Evolutionary conservation across 2,113 vertebrate genomes (phyloP), one percentile per base, ranked within the genome.

Genomic region (Bostrychus sinensis): DNA sequence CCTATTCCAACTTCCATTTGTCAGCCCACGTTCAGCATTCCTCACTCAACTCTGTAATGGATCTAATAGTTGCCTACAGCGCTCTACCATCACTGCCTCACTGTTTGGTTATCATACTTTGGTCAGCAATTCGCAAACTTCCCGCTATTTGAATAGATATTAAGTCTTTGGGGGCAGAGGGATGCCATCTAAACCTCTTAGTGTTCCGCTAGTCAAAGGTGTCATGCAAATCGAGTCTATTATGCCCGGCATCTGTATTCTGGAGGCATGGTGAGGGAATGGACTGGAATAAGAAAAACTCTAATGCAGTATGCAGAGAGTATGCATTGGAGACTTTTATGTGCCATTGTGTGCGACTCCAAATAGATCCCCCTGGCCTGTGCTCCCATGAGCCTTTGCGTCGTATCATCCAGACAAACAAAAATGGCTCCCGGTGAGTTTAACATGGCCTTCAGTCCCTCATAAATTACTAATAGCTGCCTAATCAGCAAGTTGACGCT

Each of bases 171-270:
- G 77, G 69, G 57, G 68, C 66, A 42, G 32, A 74, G 66, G 46
- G 69, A 64, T 60, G 62, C 72, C 70, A 74, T 81, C 71, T 62
- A 66, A 85, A 81, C 72, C 76, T 82, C 81, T 81, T 82, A 66
- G 73, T 67, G 80, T 72, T 67, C 69, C 75, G 69, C 74, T 77
- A 71, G 70, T 80, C 75, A 76, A 83, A 85, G 75, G 78, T 85
- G 76, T 77, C 83, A 85, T 83, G 85, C 80, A 88, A 84, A 88
- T 90, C 60, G 55, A 60, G 70, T 72, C 83, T 51, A 78, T 85
- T 85, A 85, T 84, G 61, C 62, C 72, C 67, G 50, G 59, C 80
- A 77, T 86, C 19, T 50, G 57, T 70, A 79, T 82, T 60, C 74
- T 1, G 22, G 66, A 66, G 64, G 57, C 61, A 23, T 62, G 57